phyloP scores from a whole-genome alignment of 1,140 invertebrate species.

The Triops cancriformis region DNA sequence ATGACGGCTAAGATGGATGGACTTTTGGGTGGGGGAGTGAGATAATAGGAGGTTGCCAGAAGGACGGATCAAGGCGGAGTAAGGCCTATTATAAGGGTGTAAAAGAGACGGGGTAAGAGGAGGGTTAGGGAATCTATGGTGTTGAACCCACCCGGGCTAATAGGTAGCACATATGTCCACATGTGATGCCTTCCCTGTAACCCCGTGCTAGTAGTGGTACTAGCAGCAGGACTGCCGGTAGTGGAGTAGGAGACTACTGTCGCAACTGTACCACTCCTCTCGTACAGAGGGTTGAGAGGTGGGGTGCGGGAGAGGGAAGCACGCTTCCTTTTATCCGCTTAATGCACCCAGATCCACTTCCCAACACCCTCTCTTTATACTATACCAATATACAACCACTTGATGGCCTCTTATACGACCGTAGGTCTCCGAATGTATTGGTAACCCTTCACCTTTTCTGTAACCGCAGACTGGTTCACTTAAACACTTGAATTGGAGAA shows the following conservation, averaged over 20 bases:
- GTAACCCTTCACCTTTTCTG: too few relatives aligned
- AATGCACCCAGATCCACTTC: constrained; percentile 5
- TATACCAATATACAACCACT: constrained; percentile 14
- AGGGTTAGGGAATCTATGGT: neutral
- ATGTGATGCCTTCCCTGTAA: neutral
- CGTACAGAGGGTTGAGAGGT: neutral
- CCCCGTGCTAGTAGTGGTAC: neutral
- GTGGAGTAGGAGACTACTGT: neutral
- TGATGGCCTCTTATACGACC: neutral
- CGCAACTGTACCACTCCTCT: neutral
- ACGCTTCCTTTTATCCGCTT: neutral
- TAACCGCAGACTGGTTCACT: too few relatives aligned
- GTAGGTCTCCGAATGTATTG: neutral
- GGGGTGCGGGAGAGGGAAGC: neutral
- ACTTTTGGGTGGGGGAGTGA: neutral
- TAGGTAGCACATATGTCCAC: constrained; percentile 13
- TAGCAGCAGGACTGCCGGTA: too few relatives aligned
- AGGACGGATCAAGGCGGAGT: constrained; percentile 8
- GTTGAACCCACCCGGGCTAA: neutral
- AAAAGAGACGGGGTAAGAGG: neutral
- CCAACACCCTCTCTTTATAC: neutral
- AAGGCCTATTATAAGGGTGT: constrained; percentile 7
- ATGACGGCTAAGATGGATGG: neutral
- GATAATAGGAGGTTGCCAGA: constrained; percentile 6
- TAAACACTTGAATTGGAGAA: too few relatives aligned